Base-by-base conservation (phyloP, 1,140 invertebrate species). In the Lordiphosa collinella region DNA sequence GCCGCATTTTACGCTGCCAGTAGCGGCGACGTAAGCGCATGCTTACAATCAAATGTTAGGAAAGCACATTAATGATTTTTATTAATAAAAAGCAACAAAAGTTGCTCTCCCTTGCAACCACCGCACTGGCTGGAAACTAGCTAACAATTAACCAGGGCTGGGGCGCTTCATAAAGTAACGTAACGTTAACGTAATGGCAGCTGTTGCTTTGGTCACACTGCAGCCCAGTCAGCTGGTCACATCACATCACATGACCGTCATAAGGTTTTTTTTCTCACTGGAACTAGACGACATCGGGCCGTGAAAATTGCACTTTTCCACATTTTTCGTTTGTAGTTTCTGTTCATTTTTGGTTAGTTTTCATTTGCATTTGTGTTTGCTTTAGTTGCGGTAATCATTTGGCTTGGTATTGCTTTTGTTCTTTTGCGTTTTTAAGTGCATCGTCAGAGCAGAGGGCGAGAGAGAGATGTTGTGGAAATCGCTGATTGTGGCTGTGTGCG, bases 401-500 rank as follows among this genome's bases (percentile, higher is more conserved):
- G 7, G 44, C 32, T 50, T 82, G 22, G 50, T 66, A 70, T 54
- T 56, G 18, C 38, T 35, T 51, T 58, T 58, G 32, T 71, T 71
- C 44, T 37, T 36, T 47, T 57, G 18, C 46, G 6, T 25, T 58
- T 46, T 49, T 11, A 44, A 84, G 79, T 75, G 57, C 52, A 41
- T 60, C 47, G 55, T 56, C 46, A 10, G 65, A 68, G 78, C 68
- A n/a, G n/a, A n/a, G 59, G 44, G 25, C 46, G 50, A 52, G 35
- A 72, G 49, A n/a, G n/a, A n/a, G n/a, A 82, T 82, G 78, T 73
- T 85, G 79, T 78, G 79, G 63, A 87, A 84, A 50, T 75, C 73
- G 85, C 64, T 87, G 84, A 72, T 87, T 72, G 84, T 66, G 43
- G 60, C 25, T 29, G 25, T 87, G 71, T 87, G 84, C 71, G 74